A percentile compares a stretch with the other conserved stretches of the same genome.
Evolutionary conservation across 2,888 invertebrate species (phyloP).

Genomic region (Acanthosepion lycidas): DNA sequence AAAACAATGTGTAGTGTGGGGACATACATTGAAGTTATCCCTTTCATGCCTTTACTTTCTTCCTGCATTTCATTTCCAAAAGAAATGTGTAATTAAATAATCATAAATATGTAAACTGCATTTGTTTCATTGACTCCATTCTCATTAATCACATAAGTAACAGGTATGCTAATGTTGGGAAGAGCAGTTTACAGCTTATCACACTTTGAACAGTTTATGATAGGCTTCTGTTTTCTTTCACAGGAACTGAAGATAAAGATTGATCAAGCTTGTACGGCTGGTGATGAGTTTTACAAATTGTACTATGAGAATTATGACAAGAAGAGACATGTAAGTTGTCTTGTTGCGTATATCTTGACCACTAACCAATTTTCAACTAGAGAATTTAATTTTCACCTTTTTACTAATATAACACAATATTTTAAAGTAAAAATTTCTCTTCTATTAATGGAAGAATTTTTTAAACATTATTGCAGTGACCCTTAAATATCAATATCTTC

Average conservation of each 20-base stretch:
- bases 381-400: too few species aligned
- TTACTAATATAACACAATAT: neutral
- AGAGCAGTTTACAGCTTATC: neutral
- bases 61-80: too few species aligned
- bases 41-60: too few species aligned
- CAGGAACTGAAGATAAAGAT: constrained; percentile 73
- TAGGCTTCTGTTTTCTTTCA: constrained; percentile 50
- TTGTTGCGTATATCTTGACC: neutral
- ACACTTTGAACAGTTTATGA: neutral
- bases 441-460: neutral
- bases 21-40: too few species aligned
- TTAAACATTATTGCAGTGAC: neutral
- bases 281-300: constrained; percentile 90
- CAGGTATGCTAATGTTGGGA: neutral
- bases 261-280: constrained; percentile 88
- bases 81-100: too few species aligned
- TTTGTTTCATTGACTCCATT: neutral
- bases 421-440: neutral
- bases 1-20: too few species aligned
- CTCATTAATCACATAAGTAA: neutral
- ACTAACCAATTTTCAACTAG: neutral
- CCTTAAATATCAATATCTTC: neutral
- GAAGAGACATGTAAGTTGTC: constrained; percentile 82
- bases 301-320: constrained; percentile 93
- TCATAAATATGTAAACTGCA: neutral